Conservation (phyloP, 1,140 invertebrate genomes). For the Drosophila seguyi region DNA sequence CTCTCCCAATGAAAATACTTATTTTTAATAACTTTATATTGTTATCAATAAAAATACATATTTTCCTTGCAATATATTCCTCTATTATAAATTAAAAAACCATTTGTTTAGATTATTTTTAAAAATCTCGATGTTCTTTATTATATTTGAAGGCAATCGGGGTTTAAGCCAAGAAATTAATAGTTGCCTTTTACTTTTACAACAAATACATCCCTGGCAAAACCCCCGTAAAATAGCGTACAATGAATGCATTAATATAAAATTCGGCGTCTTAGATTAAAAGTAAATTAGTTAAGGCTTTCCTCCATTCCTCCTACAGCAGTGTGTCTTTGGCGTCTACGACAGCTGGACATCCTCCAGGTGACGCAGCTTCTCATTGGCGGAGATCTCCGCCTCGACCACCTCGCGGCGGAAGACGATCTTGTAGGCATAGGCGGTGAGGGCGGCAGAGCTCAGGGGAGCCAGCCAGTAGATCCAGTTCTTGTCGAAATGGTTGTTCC, state of each 20-base stretch:
- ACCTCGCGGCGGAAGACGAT: constrained; percentile 86
- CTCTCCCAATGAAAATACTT: background rate
- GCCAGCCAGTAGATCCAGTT: constrained; percentile 94
- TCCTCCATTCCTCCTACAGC: constrained; percentile 8
- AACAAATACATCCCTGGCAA: background rate
- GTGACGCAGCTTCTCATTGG: constrained; percentile 67
- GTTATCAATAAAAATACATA: background rate
- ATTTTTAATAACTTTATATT: no score
- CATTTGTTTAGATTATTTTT: background rate
- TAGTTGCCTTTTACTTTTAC: no score
- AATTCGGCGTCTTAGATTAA: constrained; percentile 65
- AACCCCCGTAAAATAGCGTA: constrained; percentile 38
- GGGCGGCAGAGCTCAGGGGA: constrained; percentile 87
- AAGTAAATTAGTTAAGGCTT: constrained; percentile 64
- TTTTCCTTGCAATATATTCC: background rate
- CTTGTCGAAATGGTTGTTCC: constrained; percentile 88
- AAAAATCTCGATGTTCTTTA: constrained; percentile 62
- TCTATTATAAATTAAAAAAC: background rate
- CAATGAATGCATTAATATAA: constrained; percentile 54
- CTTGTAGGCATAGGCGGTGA: constrained; percentile 88
- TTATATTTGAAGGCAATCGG: constrained; percentile 44
- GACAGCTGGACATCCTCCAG: constrained; percentile 77
- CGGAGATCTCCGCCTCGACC: constrained; percentile 55
- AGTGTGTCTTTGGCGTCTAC: constrained; percentile 58
- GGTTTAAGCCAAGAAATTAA: background rate